phyloP scores from a whole-genome alignment of 2,113 vertebrate genomes.

The Callospermophilus lateralis region DNA sequence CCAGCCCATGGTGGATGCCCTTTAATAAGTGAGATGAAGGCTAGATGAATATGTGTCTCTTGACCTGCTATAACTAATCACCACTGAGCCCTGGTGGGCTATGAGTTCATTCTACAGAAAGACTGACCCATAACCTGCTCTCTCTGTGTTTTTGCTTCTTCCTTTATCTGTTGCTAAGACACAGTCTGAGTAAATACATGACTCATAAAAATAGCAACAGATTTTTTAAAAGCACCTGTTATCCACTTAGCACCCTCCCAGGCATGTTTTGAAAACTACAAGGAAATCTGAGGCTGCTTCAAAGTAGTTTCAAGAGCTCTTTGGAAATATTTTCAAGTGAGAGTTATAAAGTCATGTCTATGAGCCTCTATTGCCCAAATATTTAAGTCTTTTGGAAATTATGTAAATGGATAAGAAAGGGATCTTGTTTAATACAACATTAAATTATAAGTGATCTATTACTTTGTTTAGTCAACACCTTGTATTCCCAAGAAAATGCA shows the following conservation, averaged over 20 bases:
- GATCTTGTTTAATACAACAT: neutral
- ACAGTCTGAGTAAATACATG: neutral
- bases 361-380: conserved; percentile 2
- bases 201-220: conserved; percentile 18
- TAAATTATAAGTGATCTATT: neutral
- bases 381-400: conserved; percentile 16
- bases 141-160: neutral
- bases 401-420: neutral
- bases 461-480: neutral
- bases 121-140: neutral
- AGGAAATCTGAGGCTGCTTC: conserved; percentile 35
- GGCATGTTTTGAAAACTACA: conserved; percentile 1
- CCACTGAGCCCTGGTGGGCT: neutral
- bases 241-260: conserved; percentile 19
- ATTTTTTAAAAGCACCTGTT: conserved; percentile 44
- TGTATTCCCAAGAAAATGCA: conserved; percentile 37
- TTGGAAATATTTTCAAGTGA: neutral
- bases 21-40: neutral
- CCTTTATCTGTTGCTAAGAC: conserved; percentile 52
- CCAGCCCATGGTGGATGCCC: neutral
- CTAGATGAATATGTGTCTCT: neutral
- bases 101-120: neutral
- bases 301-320: conserved; percentile 1
- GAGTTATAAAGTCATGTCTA: conserved; percentile 25
- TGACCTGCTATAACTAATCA: neutral